Evolutionary conservation across 1,140 invertebrate species (phyloP).

Genomic region (Drosophila kurseongensis): DNA sequence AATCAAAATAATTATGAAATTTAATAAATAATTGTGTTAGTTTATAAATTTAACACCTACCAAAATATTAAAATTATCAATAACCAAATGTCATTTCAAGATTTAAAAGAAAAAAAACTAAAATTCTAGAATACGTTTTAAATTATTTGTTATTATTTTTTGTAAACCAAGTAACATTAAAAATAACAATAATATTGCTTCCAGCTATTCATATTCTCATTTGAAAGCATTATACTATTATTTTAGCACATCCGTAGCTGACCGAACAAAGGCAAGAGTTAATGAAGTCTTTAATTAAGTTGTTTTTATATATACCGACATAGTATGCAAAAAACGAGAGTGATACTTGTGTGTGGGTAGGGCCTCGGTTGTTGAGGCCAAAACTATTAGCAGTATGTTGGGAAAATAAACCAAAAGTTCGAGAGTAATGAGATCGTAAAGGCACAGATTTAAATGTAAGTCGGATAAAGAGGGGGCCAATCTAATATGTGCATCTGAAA

Average conservation of each 20-base stretch:
- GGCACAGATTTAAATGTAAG: constrained; percentile 9
- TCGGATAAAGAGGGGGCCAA: constrained; percentile 24
- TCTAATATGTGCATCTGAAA: constrained; percentile 67
- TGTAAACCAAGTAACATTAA: no score
- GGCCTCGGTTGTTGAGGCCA: constrained; percentile 24
- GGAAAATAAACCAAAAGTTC: constrained; percentile 17
- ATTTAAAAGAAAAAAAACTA: no score
- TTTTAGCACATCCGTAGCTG: neutral
- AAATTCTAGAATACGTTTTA: no score
- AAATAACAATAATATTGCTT: no score
- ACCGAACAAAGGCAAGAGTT: constrained; percentile 55
- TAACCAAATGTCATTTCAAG: no score
- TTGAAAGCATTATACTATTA: neutral
- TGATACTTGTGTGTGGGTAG: constrained; percentile 21
- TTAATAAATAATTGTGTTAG: no score
- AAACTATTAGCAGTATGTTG: constrained; percentile 43
- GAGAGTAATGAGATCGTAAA: constrained; percentile 12
- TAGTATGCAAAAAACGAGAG: neutral
- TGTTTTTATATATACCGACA: constrained; percentile 31
- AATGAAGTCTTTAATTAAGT: constrained; percentile 76
- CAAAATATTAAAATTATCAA: no score
- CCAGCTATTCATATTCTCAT: no score
- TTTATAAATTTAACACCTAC: no score
- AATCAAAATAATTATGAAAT: no score
- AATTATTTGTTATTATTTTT: no score